These are phyloP conservation scores for Magallana nippona DNA, from an alignment of 2,888 invertebrate genomes.

Conservation along the genomic window DNA sequence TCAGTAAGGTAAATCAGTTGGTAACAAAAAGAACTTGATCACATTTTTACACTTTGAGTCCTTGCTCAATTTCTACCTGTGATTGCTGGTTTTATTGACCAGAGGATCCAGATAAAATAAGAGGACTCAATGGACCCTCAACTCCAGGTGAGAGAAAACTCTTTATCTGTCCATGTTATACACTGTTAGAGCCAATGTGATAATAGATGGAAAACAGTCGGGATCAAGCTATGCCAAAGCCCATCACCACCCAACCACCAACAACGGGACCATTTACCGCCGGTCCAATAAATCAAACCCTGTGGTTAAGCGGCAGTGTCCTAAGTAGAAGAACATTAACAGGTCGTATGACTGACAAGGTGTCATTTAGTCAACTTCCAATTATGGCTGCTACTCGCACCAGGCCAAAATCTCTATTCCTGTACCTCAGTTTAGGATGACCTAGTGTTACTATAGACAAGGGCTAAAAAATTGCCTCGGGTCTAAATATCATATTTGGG, in stretches of 20 bases:
- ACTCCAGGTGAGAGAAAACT: not conserved
- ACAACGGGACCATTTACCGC: conserved; percentile 3
- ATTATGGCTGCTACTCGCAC: not conserved
- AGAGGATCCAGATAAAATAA: too few relatives aligned
- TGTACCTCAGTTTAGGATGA: not conserved
- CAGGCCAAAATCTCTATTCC: not conserved
- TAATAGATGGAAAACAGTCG: not conserved
- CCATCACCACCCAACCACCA: conserved; percentile 13
- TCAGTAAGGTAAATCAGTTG: too few relatives aligned
- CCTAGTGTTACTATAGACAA: not conserved
- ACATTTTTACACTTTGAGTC: too few relatives aligned
- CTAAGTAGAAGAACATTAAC: conserved; percentile 25
- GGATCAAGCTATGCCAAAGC: not conserved
- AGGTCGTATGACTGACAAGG: conserved; percentile 18
- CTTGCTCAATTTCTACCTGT: too few relatives aligned
- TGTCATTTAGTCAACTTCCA: conserved; percentile 25
- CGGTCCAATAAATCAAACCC: conserved; percentile 5
- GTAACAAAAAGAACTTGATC: too few relatives aligned
- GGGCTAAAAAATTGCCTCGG: too few relatives aligned
- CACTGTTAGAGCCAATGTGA: conserved; percentile 2
- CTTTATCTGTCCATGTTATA: not conserved
- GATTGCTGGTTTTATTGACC: too few relatives aligned
- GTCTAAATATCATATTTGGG: too few relatives aligned
- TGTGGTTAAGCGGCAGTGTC: conserved; percentile 18
- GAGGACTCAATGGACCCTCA: not conserved